Evolutionary conservation across 2,797 vertebrate species (phyloP).

Genomic region (Etheostoma nigrum): DNA sequence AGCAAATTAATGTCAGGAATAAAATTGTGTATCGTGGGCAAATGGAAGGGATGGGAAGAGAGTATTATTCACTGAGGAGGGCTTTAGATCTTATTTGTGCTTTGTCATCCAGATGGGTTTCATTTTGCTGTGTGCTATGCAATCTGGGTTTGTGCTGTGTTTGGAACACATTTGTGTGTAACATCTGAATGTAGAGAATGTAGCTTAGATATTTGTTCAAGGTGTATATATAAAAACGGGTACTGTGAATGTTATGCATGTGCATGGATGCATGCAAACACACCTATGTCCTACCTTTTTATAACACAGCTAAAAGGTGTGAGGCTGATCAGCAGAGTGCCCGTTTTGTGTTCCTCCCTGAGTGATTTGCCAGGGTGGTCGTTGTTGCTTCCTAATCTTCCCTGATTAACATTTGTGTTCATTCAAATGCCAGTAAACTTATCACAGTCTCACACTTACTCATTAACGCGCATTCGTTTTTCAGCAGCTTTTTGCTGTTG

Average conservation of each 20-base stretch:
- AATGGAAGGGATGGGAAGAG: slow-evolving; percentile 44
- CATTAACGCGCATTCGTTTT: slow-evolving; percentile 21
- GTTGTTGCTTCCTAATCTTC: slow-evolving; percentile 59
- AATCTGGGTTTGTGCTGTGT: slow-evolving; percentile 40
- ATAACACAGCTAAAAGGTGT: slow-evolving; percentile 55
- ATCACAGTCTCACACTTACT: slow-evolving; percentile 54
- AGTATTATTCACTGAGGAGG: slow-evolving; percentile 51
- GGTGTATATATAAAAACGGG: slow-evolving; percentile 17
- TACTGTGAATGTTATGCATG: slow-evolving; percentile 19
- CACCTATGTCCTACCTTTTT: slow-evolving; percentile 7
- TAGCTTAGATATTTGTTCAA: slow-evolving; percentile 12
- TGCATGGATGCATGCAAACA: slow-evolving; percentile 15
- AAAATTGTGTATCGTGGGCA: slow-evolving; percentile 57
- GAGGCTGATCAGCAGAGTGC: slow-evolving; percentile 44
- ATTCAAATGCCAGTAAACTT: slow-evolving; percentile 64
- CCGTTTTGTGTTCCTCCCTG: slow-evolving; percentile 39
- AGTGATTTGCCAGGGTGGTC: slow-evolving; percentile 53
- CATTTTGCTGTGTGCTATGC: slow-evolving; percentile 59
- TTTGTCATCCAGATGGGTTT: slow-evolving; percentile 79
- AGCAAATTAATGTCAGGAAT: slow-evolving; percentile 71
- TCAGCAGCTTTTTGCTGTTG: slow-evolving; percentile 41
- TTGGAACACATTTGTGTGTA: slow-evolving; percentile 36
- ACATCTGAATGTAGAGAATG: slow-evolving; percentile 22
- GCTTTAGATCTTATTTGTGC: slow-evolving; percentile 75
- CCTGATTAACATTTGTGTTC: slow-evolving; percentile 70